A percentile compares a stretch with the other conserved stretches of the same genome.
phyloP scores from a whole-genome alignment of 2,113 vertebrate species.

The Microcebus griseorufus region DNA sequence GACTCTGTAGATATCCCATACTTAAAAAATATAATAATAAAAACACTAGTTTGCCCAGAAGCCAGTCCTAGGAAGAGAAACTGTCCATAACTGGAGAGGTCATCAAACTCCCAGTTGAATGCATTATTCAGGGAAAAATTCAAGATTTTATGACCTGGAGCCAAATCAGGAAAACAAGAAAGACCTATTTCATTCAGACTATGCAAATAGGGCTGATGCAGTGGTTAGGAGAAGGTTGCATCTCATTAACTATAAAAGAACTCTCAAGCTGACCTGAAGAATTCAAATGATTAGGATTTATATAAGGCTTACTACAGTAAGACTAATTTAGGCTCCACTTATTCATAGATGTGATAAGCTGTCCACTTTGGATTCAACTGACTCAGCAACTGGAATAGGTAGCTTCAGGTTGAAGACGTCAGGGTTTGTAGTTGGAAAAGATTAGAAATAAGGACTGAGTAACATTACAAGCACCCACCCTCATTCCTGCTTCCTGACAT shows the following conservation, averaged over 20 bases:
- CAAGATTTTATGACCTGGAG: background rate
- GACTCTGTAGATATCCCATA: background rate
- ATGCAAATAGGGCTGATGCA: background rate
- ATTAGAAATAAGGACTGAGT: background rate
- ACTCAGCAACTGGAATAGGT: background rate
- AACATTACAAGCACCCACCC: background rate
- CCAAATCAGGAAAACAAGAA: background rate
- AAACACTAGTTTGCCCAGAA: background rate
- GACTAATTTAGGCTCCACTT: background rate
- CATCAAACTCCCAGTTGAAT: background rate
- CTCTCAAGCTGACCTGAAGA: background rate
- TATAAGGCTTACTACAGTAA: background rate
- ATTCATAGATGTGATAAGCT: background rate
- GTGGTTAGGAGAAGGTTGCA: background rate
- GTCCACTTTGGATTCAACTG: background rate
- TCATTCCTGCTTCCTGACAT: background rate
- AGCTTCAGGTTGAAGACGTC: background rate
- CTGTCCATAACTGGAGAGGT: background rate
- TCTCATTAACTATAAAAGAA: background rate
- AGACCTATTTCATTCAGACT: background rate
- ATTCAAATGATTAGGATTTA: background rate
- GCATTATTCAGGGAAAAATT: background rate
- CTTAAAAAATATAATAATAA: background rate
- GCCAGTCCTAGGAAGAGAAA: background rate
- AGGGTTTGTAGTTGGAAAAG: background rate